phyloP scores from a whole-genome alignment of 2,113 vertebrate species.

The Bothrops jararaca region DNA sequence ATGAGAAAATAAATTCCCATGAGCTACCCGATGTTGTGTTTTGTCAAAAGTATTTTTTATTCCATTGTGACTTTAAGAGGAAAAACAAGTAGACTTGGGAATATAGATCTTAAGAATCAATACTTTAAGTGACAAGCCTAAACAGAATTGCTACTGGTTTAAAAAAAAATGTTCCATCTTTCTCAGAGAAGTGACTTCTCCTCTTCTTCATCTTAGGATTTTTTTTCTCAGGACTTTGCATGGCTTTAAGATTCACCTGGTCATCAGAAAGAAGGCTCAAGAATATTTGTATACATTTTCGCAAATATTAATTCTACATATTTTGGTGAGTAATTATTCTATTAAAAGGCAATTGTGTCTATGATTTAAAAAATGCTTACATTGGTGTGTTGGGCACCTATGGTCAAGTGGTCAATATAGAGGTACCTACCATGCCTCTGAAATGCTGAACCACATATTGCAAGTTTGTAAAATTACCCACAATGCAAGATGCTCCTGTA shows the following conservation, averaged over 20 bases:
- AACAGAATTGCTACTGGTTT: not conserved
- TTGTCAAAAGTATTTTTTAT: not conserved
- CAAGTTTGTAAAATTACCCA: not conserved
- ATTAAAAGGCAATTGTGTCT: not conserved
- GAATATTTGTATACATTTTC: not conserved
- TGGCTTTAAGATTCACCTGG: not conserved
- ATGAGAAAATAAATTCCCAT: not conserved
- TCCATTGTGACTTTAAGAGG: slow-evolving; percentile 13
- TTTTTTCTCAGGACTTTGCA: not conserved
- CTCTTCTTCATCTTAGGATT: not conserved
- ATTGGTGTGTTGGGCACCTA: not conserved
- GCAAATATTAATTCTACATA: not conserved
- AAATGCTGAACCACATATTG: not conserved
- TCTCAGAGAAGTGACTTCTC: not conserved
- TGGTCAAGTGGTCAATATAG: not conserved
- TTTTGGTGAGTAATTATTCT: not conserved
- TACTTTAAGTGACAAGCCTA: not conserved
- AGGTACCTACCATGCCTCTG: not conserved
- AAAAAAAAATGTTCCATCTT: not conserved
- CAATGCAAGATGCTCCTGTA: not conserved
- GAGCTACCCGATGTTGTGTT: slow-evolving; percentile 9
- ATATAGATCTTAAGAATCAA: not conserved
- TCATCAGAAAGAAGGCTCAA: not conserved
- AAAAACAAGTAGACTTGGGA: slow-evolving; percentile 1
- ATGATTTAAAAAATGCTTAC: not conserved